Evolutionary conservation across 2,797 vertebrate genomes (phyloP).

Genomic region (Bradypodion pumilum): DNA sequence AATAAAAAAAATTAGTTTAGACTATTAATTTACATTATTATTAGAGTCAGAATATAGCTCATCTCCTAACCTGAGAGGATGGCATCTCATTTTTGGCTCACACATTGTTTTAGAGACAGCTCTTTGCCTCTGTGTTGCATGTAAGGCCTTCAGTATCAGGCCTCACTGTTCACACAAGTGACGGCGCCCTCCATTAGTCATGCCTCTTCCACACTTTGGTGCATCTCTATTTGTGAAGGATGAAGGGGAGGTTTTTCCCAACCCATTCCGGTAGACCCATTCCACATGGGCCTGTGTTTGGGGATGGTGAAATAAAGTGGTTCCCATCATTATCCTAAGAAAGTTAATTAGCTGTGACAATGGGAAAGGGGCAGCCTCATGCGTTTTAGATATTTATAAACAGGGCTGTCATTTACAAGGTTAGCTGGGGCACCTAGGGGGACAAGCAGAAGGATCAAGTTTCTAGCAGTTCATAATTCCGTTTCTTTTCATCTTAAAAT

Average conservation of each 20-base stretch:
- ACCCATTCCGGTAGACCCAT: constrained; percentile 21
- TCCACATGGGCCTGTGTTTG: constrained; percentile 43
- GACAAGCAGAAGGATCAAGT: constrained; percentile 65
- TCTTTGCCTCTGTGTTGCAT: neutral
- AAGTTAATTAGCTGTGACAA: constrained; percentile 84
- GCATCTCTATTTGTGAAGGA: constrained; percentile 1
- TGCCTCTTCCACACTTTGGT: neutral
- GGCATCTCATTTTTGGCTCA: constrained; percentile 9
- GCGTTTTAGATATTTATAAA: constrained; percentile 78
- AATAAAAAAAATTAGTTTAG: too few relatives aligned
- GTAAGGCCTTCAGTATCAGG: constrained; percentile 18
- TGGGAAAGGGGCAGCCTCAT: constrained; percentile 81
- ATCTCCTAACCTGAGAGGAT: rapidly evolving
- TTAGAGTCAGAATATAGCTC: constrained; percentile 14
- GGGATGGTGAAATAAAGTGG: constrained; percentile 69
- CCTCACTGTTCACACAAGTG: constrained; percentile 11
- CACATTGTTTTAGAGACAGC: neutral
- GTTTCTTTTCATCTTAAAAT: neutral
- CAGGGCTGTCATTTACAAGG: constrained; percentile 76
- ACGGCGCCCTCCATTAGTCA: constrained; percentile 7
- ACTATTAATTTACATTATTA: too few relatives aligned
- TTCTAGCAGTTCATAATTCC: constrained; percentile 52
- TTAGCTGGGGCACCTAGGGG: constrained; percentile 72
- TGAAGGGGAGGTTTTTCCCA: constrained; percentile 46
- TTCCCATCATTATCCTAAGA: constrained; percentile 79